Percentiles rank a stretch among this genome's conserved stretches.
phyloP scores from a whole-genome alignment of 2,888 invertebrate genomes.

The Glyphotaelius pellucidus region DNA sequence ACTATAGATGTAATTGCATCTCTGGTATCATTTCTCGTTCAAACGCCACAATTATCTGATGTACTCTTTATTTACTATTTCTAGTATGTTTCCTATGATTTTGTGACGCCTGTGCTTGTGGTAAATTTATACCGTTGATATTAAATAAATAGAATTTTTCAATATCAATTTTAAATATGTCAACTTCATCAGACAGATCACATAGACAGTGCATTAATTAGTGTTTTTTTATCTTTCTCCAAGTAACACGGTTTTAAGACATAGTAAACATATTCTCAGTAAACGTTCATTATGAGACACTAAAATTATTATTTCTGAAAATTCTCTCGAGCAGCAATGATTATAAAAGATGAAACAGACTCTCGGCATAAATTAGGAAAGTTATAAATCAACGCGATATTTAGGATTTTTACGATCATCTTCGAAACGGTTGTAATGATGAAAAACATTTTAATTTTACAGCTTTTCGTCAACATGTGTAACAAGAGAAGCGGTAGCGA shows the following conservation, averaged over 20 bases:
- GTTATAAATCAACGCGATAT: background rate
- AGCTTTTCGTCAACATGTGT: background rate
- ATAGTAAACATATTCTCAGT: background rate
- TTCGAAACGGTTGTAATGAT: slow-evolving; percentile 17
- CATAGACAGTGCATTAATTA: background rate
- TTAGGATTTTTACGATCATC: slow-evolving; percentile 17
- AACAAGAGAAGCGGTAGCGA: background rate
- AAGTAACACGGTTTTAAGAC: background rate
- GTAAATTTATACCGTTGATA: no score
- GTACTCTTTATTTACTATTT: no score
- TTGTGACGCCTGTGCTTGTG: no score
- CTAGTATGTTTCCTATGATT: no score
- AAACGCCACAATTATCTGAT: no score
- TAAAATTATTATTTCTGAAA: background rate
- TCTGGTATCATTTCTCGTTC: no score
- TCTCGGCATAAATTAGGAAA: background rate
- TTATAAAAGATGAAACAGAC: background rate
- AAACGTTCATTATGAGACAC: background rate
- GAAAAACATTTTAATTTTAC: slow-evolving; percentile 12
- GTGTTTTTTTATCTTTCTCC: background rate
- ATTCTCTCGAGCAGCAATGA: background rate
- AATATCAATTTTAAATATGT: background rate
- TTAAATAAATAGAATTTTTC: no score
- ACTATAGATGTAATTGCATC: no score
- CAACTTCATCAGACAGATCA: background rate